These are phyloP conservation scores for Stenoptilia bipunctidactyla DNA, from an alignment of 2,888 invertebrate species.

Conservation along the genomic window DNA sequence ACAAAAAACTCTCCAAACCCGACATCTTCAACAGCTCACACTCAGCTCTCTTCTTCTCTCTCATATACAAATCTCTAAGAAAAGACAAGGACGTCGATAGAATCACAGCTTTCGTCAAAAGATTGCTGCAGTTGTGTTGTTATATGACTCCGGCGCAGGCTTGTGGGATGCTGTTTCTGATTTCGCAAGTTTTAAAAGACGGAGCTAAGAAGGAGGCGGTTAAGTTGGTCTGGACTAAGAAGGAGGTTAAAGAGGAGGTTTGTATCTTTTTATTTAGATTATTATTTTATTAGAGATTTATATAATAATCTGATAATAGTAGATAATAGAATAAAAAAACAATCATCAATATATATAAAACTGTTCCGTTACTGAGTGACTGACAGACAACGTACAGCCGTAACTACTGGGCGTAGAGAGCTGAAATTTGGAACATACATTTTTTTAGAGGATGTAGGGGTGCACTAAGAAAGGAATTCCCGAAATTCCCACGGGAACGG, in stretches of 20 bases:
- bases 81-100: constrained; percentile 80
- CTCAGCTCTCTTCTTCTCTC: constrained; percentile 85
- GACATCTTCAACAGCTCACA: constrained; percentile 76
- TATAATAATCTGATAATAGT: background rate
- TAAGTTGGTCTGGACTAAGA: constrained; percentile 36
- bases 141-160: constrained; percentile 82
- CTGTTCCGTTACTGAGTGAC: no score
- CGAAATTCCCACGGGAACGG: no score
- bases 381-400: no score
- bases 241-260: constrained; percentile 39
- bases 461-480: no score
- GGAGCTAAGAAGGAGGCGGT: constrained; percentile 40
- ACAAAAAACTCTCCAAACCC: constrained; percentile 86
- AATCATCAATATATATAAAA: no score
- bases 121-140: constrained; percentile 69
- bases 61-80: constrained; percentile 87
- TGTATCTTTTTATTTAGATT: background rate
- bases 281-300: constrained; percentile 1
- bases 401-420: no score
- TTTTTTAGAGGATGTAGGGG: no score
- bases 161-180: constrained; percentile 85
- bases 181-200: constrained; percentile 74
- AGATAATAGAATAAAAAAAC: no score
- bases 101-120: constrained; percentile 86
- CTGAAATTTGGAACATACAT: no score